Conservation (phyloP, 2,888 invertebrate genomes). For the Nomada flava region DNA sequence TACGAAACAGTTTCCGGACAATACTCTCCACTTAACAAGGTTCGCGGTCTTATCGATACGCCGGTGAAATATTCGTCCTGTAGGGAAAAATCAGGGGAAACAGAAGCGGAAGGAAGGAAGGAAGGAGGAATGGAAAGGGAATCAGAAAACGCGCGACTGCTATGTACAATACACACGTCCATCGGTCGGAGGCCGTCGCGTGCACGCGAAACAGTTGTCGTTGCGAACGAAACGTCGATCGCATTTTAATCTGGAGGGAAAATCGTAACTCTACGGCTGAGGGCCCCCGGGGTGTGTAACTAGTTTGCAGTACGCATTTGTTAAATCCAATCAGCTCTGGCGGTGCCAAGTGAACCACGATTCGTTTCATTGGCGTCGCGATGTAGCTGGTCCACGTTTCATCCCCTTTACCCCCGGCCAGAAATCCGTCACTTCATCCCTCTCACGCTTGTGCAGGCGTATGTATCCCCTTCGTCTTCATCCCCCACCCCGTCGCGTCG, state of each 20-base stretch:
- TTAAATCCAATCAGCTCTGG: conserved; percentile 70
- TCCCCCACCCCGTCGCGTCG: neutral
- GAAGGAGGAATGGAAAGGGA: neutral
- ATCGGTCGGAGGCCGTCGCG: conserved; percentile 20
- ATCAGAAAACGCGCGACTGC: neutral
- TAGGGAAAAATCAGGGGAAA: neutral
- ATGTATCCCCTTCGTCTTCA: conserved; percentile 18
- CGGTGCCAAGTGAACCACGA: conserved; percentile 60
- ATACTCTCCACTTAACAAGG: neutral
- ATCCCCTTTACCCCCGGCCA: neutral
- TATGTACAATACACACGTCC: neutral
- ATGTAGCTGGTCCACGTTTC: neutral
- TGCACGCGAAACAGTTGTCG: conserved; percentile 17
- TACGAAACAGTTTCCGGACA: neutral
- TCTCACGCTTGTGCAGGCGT: neutral
- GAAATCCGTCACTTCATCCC: neutral
- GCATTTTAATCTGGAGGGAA: conserved; percentile 55
- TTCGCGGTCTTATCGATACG: conserved; percentile 1
- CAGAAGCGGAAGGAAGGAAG: neutral
- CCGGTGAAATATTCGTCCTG: conserved; percentile 1
- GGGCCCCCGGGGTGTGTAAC: conserved; percentile 51
- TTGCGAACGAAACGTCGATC: conserved; percentile 46
- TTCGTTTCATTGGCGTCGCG: conserved; percentile 47
- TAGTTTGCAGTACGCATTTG: conserved; percentile 68
- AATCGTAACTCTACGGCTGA: conserved; percentile 34